Conservation (phyloP, 2,797 vertebrate genomes). For the Morus bassanus region DNA sequence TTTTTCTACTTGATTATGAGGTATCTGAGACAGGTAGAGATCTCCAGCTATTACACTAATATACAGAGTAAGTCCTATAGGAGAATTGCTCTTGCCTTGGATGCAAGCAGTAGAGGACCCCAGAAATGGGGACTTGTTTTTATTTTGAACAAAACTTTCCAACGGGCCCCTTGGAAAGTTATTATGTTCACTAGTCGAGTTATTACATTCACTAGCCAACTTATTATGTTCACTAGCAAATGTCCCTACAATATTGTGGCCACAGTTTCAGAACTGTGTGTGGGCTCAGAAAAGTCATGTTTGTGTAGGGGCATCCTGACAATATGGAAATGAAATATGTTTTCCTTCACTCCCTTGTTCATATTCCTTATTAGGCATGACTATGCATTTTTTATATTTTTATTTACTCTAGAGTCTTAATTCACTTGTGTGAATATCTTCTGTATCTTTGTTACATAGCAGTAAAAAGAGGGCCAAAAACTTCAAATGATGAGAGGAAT, state of each 20-base stretch:
- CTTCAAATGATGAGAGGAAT: not conserved
- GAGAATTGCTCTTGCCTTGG: not conserved
- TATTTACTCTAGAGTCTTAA: not conserved
- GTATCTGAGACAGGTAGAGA: not conserved
- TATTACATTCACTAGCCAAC: not conserved
- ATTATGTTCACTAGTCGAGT: not conserved
- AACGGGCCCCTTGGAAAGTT: not conserved
- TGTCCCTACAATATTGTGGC: not conserved
- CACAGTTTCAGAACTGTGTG: not conserved
- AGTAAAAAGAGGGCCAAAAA: not conserved
- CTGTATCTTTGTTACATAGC: not conserved
- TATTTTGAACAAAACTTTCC: not conserved
- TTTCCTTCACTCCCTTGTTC: not conserved
- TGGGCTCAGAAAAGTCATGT: not conserved
- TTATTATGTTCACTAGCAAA: not conserved
- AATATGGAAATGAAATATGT: not conserved
- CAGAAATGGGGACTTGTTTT: not conserved
- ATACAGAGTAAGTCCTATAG: not conserved
- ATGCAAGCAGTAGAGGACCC: not conserved
- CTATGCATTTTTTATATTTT: not conserved
- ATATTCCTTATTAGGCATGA: not conserved
- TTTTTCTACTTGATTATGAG: not conserved
- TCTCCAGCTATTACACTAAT: not conserved
- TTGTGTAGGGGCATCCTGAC: not conserved
- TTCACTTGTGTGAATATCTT: not conserved